Conservation (phyloP, 2,113 vertebrate genomes). For the Scolopax mira region DNA sequence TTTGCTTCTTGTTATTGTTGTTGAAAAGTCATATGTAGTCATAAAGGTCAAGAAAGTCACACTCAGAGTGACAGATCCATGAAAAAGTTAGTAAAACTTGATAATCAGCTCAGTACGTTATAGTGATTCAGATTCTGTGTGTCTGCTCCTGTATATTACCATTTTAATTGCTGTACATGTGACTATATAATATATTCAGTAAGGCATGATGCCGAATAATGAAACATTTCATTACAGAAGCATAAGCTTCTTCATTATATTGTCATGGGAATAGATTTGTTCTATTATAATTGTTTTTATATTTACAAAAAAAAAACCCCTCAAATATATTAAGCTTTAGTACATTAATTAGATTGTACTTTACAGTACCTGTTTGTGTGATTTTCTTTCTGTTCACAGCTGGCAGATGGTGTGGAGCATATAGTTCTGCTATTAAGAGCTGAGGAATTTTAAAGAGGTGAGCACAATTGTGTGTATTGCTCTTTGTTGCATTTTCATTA, state of each 20-base stretch:
- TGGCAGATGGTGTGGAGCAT: conserved; percentile 42
- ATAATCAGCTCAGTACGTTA: not conserved
- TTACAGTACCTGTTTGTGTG: conserved; percentile 49
- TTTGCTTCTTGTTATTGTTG: not conserved
- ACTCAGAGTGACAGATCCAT: not conserved
- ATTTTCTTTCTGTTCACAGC: conserved; percentile 41
- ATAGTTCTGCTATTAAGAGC: conserved; percentile 27
- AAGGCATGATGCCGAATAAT: conserved; percentile 14
- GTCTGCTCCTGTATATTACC: conserved; percentile 31
- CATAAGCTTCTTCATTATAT: conserved; percentile 23
- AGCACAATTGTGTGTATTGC: not conserved
- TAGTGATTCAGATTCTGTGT: conserved; percentile 12
- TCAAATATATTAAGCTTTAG: conserved; percentile 67
- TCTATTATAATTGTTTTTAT: conserved; percentile 70
- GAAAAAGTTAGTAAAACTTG: not conserved
- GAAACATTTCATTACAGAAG: conserved; percentile 59
- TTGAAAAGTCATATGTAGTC: not conserved
- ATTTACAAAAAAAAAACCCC: conserved; percentile 55
- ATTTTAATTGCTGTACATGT: conserved; percentile 58
- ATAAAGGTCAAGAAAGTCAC: not conserved
- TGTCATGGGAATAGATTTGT: conserved; percentile 49
- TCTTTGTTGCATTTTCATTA: not conserved
- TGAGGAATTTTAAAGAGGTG: conserved; percentile 42
- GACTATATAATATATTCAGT: conserved; percentile 34
- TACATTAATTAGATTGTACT: conserved; percentile 57